A percentile compares a stretch with the other conserved stretches of the same genome.
Conservation (phyloP, 1,140 invertebrate genomes). For the Conus betulinus region DNA sequence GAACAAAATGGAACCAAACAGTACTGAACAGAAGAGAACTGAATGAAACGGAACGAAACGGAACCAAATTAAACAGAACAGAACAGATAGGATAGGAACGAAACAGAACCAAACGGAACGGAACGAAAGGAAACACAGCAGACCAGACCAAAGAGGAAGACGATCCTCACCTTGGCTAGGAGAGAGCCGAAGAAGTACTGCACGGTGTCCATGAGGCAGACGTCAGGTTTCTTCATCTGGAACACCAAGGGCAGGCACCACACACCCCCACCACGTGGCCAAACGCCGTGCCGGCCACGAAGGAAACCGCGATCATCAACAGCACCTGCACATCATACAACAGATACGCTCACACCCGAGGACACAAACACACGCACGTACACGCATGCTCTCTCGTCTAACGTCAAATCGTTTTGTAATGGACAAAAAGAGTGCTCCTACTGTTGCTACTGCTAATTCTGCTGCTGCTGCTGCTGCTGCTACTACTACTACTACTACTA, state of each 20-base stretch:
- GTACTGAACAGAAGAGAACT: too few species aligned
- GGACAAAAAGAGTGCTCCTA: too few species aligned
- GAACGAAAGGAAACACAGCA: background rate
- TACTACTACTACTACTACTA: too few species aligned
- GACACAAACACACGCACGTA: background rate
- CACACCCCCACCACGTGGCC: slow-evolving; percentile 16
- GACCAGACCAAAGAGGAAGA: background rate
- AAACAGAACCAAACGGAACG: background rate
- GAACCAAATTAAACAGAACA: too few species aligned
- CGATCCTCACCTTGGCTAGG: background rate
- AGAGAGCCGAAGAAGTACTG: slow-evolving; percentile 24
- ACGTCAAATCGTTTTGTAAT: too few species aligned
- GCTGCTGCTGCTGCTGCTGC: too few species aligned
- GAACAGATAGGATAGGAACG: background rate
- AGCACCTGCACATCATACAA: background rate
- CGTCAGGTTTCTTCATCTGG: background rate
- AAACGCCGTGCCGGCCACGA: slow-evolving; percentile 15
- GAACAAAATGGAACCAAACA: too few species aligned
- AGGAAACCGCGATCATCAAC: background rate
- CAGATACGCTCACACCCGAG: background rate
- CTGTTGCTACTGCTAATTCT: too few species aligned
- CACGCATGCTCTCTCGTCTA: background rate
- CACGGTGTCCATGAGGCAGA: background rate
- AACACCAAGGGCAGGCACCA: background rate
- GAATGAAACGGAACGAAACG: too few species aligned